Evolutionary conservation across 2,888 invertebrate species (phyloP), one percentile per base, ranked within the genome.

Genomic region (Ornithoptera alexandrae): DNA sequence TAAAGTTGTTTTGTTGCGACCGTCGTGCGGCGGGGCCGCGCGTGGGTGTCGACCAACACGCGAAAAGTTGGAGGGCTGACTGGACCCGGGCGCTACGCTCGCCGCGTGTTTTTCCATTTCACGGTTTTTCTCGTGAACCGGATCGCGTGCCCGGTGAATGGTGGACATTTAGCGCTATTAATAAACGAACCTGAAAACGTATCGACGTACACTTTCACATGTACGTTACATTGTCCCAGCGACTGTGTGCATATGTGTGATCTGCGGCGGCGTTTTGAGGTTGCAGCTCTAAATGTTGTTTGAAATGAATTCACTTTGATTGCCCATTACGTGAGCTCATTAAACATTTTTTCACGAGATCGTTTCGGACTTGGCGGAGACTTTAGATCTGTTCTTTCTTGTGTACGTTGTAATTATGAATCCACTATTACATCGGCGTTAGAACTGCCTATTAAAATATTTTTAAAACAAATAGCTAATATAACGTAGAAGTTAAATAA

Each of bases 51-150:
- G 90, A 86, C 90, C 86, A 86, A 79, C 89, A 79, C 86, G 86
- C 79, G 80, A 88, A 88, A 86, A 85, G 89, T 82, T 87, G 82
- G 84, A 85, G 87, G 85, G 83, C 86, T 80, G 81, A 90, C 90
- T 90, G 90, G 84, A 81, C 78, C 76, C 78, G 76, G 74, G 76
- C 82, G 77, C 79, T 75, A 74, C 78, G 81, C 81, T 1, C 85
- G 85, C 81, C 84, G 84, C 82, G 79, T 81, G 84, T 86, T 88
- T 88, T 89, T 88, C 86, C 87, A 83, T 84, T 84, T 82, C 80
- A 82, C 85, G 80, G 81, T 83, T 82, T 84, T 84, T 86, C 86
- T 84, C 84, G 78, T 79, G 81, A 83, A 82, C 85, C 85, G 85
- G 84, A 84, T 85, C 88, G 86, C 83, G 84, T 83, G 81, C 81